Evolutionary conservation across 2,113 vertebrate species (phyloP).

Genomic region (Anthoscopus minutus): DNA sequence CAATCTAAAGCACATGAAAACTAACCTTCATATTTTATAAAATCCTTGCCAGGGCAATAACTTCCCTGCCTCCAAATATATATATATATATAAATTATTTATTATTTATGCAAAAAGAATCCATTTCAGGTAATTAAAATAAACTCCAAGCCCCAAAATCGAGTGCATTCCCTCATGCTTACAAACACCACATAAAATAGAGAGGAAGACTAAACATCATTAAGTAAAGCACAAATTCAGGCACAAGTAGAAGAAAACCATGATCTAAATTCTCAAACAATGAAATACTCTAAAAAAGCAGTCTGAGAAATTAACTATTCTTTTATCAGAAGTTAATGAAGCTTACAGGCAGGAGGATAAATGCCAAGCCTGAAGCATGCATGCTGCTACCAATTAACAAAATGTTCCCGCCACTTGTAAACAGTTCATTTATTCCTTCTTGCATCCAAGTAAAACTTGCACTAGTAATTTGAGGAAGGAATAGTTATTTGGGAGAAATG

Average conservation of each 20-base stretch:
- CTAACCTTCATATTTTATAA: not conserved
- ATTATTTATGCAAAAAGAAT: not conserved
- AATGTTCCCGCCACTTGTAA: not conserved
- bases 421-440: not conserved
- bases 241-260: not conserved
- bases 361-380: not conserved
- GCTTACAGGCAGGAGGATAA: not conserved
- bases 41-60: not conserved
- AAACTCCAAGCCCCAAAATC: not conserved
- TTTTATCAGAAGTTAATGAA: slow-evolving; percentile 19
- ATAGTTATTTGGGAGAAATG: not conserved
- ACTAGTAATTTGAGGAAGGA: not conserved
- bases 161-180: not conserved
- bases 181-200: not conserved
- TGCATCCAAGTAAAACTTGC: not conserved
- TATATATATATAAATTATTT: not conserved
- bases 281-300: not conserved
- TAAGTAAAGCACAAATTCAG: not conserved
- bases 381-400: slow-evolving; percentile 30
- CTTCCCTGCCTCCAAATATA: not conserved
- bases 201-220: not conserved
- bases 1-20: not conserved
- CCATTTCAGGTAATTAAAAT: not conserved
- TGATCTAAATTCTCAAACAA: not conserved
- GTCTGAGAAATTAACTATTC: slow-evolving; percentile 10